Conservation (phyloP, 1,140 invertebrate species). For the Drosophila carrolli region DNA sequence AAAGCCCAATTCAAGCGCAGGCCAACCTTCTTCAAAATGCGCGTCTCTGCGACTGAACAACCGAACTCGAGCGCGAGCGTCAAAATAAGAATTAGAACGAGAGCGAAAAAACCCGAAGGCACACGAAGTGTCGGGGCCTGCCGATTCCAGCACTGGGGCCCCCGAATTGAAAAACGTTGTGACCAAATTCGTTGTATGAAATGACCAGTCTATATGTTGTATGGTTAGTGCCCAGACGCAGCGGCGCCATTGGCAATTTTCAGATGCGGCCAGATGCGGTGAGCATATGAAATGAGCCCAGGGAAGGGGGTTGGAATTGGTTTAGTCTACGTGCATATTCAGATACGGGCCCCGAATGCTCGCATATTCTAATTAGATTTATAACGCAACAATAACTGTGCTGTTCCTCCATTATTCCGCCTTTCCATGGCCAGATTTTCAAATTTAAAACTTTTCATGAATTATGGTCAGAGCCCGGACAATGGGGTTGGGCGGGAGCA, state of each 20-base stretch:
- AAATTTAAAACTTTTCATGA: slow-evolving; percentile 66
- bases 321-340: slow-evolving; percentile 51
- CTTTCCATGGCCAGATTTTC: slow-evolving; percentile 44
- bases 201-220: too few relatives aligned
- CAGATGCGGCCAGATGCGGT: slow-evolving; percentile 76
- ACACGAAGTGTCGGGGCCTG: too few relatives aligned
- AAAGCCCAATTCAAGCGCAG: too few relatives aligned
- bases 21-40: too few relatives aligned
- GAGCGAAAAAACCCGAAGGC: too few relatives aligned
- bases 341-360: slow-evolving; percentile 46
- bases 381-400: slow-evolving; percentile 71
- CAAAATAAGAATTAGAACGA: too few relatives aligned
- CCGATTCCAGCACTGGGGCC: too few relatives aligned
- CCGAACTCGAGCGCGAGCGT: too few relatives aligned
- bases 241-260: slow-evolving; percentile 78
- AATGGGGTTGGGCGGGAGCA: slow-evolving; percentile 17
- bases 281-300: slow-evolving; percentile 76
- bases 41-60: too few relatives aligned
- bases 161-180: too few relatives aligned
- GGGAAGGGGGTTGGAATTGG: slow-evolving; percentile 29
- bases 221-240: slow-evolving; percentile 78
- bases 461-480: slow-evolving; percentile 60
- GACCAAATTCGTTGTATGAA: too few relatives aligned
- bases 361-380: slow-evolving; percentile 80
- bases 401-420: slow-evolving; percentile 12